Evolutionary conservation across 2,888 invertebrate species (phyloP).

Genomic region (Chalcosyrphus nemorum): DNA sequence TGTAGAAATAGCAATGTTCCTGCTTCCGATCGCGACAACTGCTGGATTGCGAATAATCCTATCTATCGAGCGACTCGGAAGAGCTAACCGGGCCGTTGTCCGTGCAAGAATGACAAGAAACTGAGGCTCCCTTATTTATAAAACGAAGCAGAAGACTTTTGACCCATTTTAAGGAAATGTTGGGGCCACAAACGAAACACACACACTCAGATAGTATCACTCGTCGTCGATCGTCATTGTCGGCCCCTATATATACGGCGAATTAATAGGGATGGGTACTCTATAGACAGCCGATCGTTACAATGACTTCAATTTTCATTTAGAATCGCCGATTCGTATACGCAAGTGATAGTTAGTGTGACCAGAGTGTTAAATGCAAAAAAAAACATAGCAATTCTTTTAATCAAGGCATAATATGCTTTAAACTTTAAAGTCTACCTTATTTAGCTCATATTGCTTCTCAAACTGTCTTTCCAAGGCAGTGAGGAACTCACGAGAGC

Average conservation of each 20-base stretch:
- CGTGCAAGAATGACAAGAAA: constrained; percentile 74
- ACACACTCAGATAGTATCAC: constrained; percentile 44
- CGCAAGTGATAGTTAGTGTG: no score
- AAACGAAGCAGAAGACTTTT: constrained; percentile 79
- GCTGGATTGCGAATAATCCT: constrained; percentile 81
- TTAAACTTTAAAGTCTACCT: no score
- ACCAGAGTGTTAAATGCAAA: no score
- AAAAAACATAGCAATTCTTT: no score
- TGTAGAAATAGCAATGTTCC: no score
- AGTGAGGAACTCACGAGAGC: no score
- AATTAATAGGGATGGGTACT: constrained; percentile 52
- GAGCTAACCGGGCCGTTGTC: constrained; percentile 75
- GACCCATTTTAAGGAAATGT: constrained; percentile 81
- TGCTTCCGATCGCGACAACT: constrained; percentile 81
- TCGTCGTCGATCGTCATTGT: no score
- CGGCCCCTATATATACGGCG: constrained; percentile 43
- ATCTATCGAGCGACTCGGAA: constrained; percentile 74
- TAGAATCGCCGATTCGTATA: not conserved
- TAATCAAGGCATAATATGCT: no score
- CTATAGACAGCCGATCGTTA: constrained; percentile 36
- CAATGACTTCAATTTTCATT: constrained; percentile 46
- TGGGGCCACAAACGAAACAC: constrained; percentile 60
- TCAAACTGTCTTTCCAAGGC: no score
- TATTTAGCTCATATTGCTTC: no score
- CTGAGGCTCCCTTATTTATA: constrained; percentile 69